Percentiles rank a stretch among this genome's conserved stretches.
phyloP scores from a whole-genome alignment of 2,113 vertebrate species.

The Hemichromis elongatus region DNA sequence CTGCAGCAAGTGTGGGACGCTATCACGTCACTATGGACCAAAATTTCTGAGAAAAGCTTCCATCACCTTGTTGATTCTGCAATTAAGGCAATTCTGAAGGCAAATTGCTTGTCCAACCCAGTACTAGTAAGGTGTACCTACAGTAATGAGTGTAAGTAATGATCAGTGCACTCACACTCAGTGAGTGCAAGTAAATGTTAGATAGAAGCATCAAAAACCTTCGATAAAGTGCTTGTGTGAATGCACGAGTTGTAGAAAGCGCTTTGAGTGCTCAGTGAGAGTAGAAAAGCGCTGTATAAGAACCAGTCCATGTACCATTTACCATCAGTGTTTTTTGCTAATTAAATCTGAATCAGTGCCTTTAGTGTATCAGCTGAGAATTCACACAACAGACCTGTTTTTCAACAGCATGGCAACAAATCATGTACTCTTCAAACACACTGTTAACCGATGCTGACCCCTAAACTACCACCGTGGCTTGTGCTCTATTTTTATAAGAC shows the following conservation, averaged over 20 bases:
- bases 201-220: no score
- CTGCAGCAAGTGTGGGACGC: neutral
- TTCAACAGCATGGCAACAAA: neutral
- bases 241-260: no score
- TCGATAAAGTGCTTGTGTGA: no score
- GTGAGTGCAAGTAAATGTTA: no score
- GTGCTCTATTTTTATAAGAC: neutral
- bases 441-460: neutral
- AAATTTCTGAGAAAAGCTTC: neutral
- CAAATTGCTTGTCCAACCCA: neutral
- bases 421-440: neutral
- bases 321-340: no score
- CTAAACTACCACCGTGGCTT: neutral
- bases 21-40: neutral
- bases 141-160: neutral
- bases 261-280: no score
- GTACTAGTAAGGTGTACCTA: neutral
- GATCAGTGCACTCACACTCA: no score
- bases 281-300: no score
- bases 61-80: neutral
- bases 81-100: neutral
- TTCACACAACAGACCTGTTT: neutral
- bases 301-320: no score
- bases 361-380: neutral
- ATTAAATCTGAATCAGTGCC: neutral